Evolutionary conservation across 2,113 vertebrate species (phyloP).

Genomic region (Prolemur simus): DNA sequence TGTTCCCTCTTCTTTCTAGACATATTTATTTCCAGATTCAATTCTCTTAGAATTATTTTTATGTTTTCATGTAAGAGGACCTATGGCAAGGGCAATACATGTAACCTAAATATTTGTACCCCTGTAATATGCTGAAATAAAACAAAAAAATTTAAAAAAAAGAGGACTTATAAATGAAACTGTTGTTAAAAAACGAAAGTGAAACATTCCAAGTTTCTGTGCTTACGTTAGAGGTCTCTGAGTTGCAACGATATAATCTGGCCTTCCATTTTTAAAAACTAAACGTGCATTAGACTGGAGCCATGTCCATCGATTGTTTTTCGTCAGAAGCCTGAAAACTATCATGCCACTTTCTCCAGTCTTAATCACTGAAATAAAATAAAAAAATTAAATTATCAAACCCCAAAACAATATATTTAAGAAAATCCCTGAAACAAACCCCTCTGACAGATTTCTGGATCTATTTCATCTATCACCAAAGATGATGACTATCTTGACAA

Average conservation of each 20-base stretch:
- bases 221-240: conserved; percentile 91
- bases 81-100: neutral
- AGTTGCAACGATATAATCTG: conserved; percentile 90
- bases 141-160: too few relatives aligned
- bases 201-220: neutral
- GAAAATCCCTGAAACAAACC: neutral
- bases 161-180: neutral
- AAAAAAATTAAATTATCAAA: neutral
- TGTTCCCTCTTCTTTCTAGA: neutral
- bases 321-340: conserved; percentile 90
- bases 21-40: neutral
- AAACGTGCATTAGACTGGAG: conserved; percentile 90
- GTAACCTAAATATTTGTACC: too few relatives aligned
- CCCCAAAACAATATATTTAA: neutral
- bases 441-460: neutral
- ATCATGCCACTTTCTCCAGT: conserved; percentile 92
- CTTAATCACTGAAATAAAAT: conserved; percentile 88
- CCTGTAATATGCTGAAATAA: too few relatives aligned
- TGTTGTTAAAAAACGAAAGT: neutral
- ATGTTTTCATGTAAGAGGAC: neutral
- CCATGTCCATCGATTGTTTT: conserved; percentile 90
- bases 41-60: neutral
- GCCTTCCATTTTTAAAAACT: conserved; percentile 90
- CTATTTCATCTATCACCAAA: neutral
- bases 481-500: neutral